Evolutionary conservation across 2,797 vertebrate genomes (phyloP).

Genomic region (Diceros bicornis): DNA sequence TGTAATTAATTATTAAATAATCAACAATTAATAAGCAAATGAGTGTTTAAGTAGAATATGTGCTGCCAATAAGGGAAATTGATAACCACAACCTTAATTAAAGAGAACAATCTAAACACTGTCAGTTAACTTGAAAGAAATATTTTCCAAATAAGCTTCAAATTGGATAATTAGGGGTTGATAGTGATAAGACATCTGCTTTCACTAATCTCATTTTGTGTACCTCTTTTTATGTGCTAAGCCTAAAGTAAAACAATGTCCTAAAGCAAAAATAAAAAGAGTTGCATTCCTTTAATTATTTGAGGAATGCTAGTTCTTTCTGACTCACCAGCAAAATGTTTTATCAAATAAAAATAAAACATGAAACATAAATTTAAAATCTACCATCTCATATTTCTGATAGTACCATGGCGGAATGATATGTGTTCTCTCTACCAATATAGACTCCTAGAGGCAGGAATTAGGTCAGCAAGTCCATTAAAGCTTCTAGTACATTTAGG

Average conservation of each 20-base stretch:
- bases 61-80: conserved; percentile 17
- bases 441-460: background rate
- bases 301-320: background rate
- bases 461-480: background rate
- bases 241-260: conserved; percentile 39
- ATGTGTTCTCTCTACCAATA: background rate
- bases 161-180: conserved; percentile 25
- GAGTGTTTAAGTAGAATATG: background rate
- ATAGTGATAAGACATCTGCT: background rate
- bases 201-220: conserved; percentile 11
- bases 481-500: background rate
- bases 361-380: background rate
- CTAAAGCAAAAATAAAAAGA: conserved; percentile 20
- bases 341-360: conserved; percentile 39
- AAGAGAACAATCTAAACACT: conserved; percentile 53
- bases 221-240: conserved; percentile 8
- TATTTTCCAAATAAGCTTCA: conserved; percentile 62
- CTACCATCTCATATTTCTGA: background rate
- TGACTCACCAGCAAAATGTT: background rate
- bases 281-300: background rate
- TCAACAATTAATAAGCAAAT: conserved; percentile 59
- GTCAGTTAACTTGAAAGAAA: conserved; percentile 54
- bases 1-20: conserved; percentile 45
- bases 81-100: conserved; percentile 36
- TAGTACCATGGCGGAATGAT: too few species aligned